Base-by-base conservation (phyloP, 2,888 invertebrate species). In the Pandemis heparana region DNA sequence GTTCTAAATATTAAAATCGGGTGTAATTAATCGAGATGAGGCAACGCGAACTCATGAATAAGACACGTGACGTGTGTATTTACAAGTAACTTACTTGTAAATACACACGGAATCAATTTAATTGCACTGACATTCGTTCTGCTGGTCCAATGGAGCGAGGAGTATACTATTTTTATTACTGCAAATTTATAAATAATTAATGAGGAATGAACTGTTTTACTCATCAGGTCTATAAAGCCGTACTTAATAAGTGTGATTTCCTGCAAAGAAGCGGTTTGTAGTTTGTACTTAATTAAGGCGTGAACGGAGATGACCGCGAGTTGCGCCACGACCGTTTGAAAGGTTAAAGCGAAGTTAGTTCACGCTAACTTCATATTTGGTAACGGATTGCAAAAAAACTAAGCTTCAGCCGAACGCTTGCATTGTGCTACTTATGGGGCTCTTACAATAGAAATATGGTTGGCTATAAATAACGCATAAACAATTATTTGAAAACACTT, bases 391-490 rank as follows among this genome's bases (percentile, higher is more conserved):
- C 82, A 83, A 79, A 83, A 46, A 83, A 80, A 79, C 77, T 77
- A 73, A 80, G 85, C 85, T 86, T 87, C 63, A 80, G 79, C 80
- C 75, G 71, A 73, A 79, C 76, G 85, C 87, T 86, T 86, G 82
- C 79, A 77, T 78, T 78, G 82, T 71, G 70, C 67, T 75, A 48
- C 56, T 72, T 72, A 68, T 53, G 66, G 69, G 65, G 64, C 41
- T 46, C 63, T 46, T 53, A 64, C 48, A 64, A 48, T 69, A 39
- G 63, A 65, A 51, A 32, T 48, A 65, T 48, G 65, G 59, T 73
- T 23, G 46, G 43, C 56, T 53, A 73, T 18, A 68, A 63, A 73
- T 73, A 63, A 59, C 46, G 72, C 72, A 63, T 73, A 56, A 32
- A 59, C 8, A n/a, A 68, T 43, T 14, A 61, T 53, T 53, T 23